Conservation (phyloP, 2,113 vertebrate genomes). For the Vulpes lagopus region DNA sequence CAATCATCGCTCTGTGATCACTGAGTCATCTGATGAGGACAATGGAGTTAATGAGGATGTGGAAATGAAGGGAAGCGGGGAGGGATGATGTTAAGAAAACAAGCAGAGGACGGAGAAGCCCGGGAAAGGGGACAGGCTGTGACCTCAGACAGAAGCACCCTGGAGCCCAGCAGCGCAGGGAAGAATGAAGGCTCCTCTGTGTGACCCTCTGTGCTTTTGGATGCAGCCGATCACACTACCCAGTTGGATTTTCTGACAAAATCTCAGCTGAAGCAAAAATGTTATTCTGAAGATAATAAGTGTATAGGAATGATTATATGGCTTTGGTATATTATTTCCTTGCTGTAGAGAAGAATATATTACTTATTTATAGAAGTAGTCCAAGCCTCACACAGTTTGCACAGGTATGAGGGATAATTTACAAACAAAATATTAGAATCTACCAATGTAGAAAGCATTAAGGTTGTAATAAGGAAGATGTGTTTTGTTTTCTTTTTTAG, state of each 20-base stretch:
- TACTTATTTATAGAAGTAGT: slow-evolving; percentile 70
- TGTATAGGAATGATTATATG: slow-evolving; percentile 67
- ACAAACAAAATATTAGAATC: slow-evolving; percentile 62
- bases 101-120: not conserved
- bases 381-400: slow-evolving; percentile 29
- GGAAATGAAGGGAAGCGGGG: slow-evolving; percentile 40
- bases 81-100: not conserved
- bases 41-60: slow-evolving; percentile 74
- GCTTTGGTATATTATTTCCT: slow-evolving; percentile 62
- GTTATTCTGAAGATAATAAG: slow-evolving; percentile 62
- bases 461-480: slow-evolving; percentile 33
- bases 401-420: slow-evolving; percentile 56
- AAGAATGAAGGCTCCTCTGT: not conserved
- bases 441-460: slow-evolving; percentile 27
- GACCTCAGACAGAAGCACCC: not conserved
- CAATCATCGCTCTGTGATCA: slow-evolving; percentile 67
- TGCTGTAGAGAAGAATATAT: slow-evolving; percentile 55
- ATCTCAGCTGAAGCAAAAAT: slow-evolving; percentile 60
- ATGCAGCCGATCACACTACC: not conserved
- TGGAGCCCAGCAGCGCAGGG: not conserved
- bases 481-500: not conserved
- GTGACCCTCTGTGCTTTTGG: not conserved
- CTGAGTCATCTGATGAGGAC: slow-evolving; percentile 75
- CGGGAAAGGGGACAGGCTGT: not conserved
- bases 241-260: slow-evolving; percentile 65